These are phyloP conservation scores for Macropodus opercularis DNA, from an alignment of 2,797 vertebrate genomes.

Conservation along the genomic window DNA sequence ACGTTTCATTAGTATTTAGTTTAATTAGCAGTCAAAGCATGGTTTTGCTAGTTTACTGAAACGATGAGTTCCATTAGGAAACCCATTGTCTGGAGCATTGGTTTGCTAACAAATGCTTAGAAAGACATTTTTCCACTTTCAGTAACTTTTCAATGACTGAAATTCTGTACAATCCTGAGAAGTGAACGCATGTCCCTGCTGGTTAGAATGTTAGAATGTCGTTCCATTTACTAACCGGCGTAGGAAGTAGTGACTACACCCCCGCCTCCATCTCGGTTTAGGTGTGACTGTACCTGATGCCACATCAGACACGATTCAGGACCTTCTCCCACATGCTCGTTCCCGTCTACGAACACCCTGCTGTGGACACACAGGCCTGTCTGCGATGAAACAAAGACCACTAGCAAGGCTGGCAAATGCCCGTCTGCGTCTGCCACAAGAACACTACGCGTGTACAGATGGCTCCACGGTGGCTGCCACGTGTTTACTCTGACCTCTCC, in stretches of 20 bases:
- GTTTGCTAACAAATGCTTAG: no score
- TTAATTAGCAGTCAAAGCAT: not conserved
- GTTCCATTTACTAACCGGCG: not conserved
- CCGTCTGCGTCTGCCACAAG: no score
- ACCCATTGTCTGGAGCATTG: not conserved
- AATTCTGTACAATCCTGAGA: not conserved
- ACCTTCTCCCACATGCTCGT: conserved; percentile 33
- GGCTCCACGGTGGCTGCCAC: conserved; percentile 55
- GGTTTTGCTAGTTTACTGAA: not conserved
- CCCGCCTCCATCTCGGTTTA: not conserved
- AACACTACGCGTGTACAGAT: no score
- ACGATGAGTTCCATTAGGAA: no score
- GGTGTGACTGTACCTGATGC: conserved; percentile 8
- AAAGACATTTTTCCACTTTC: not conserved
- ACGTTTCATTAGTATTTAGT: no score
- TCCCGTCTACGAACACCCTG: conserved; percentile 7
- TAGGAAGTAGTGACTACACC: no score
- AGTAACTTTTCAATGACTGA: not conserved
- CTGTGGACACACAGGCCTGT: conserved; percentile 8
- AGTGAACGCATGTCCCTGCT: not conserved
- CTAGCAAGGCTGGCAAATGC: no score
- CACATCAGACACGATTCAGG: not conserved
- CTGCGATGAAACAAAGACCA: no score
- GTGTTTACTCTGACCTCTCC: conserved; percentile 38
- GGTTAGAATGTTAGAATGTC: not conserved